Percentiles rank a stretch among this genome's conserved stretches.
These are phyloP conservation scores for Ahaetulla prasina DNA, from an alignment of 2,113 vertebrate species.

Conservation along the genomic window DNA sequence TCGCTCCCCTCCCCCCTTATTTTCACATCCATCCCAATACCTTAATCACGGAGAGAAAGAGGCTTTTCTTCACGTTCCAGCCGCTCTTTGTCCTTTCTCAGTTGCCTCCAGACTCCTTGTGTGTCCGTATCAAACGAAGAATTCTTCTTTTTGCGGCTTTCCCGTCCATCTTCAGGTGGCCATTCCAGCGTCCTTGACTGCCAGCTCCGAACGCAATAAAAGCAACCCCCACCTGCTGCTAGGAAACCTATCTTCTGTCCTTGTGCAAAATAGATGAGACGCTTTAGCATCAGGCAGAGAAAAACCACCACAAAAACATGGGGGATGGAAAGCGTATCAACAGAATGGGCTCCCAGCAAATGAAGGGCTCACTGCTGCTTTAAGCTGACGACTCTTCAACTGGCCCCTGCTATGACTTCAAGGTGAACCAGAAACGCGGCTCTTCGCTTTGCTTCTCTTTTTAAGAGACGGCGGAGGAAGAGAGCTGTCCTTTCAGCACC, in stretches of 20 bases:
- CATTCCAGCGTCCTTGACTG: slow-evolving; percentile 33
- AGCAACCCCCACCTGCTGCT: slow-evolving; percentile 43
- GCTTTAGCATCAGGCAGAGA: slow-evolving; percentile 8
- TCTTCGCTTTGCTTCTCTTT: not conserved
- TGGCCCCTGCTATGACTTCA: not conserved
- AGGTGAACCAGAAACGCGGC: slow-evolving; percentile 8
- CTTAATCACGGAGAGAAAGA: slow-evolving; percentile 48
- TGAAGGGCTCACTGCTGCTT: accelerated
- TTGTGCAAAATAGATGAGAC: slow-evolving; percentile 9
- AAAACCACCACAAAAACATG: slow-evolving; percentile 29
- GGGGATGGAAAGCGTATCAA: slow-evolving; percentile 35
- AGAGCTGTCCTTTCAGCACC: slow-evolving; percentile 49
- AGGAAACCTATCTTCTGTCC: slow-evolving; percentile 37
- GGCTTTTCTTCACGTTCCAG: slow-evolving; percentile 17
- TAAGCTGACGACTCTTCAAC: not conserved
- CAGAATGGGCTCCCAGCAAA: not conserved
- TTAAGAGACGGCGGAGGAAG: slow-evolving; percentile 14
- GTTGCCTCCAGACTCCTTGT: slow-evolving; percentile 12
- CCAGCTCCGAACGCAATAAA: slow-evolving; percentile 23
- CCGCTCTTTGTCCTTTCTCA: slow-evolving; percentile 6
- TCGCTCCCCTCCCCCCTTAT: not conserved
- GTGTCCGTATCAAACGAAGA: slow-evolving; percentile 14
- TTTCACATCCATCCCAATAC: slow-evolving; percentile 47
- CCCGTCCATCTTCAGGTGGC: slow-evolving; percentile 52
- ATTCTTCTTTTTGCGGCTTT: slow-evolving; percentile 68